phyloP scores from a whole-genome alignment of 92 coral and sea anemone species.

The Zoanthus sansibaricus region DNA sequence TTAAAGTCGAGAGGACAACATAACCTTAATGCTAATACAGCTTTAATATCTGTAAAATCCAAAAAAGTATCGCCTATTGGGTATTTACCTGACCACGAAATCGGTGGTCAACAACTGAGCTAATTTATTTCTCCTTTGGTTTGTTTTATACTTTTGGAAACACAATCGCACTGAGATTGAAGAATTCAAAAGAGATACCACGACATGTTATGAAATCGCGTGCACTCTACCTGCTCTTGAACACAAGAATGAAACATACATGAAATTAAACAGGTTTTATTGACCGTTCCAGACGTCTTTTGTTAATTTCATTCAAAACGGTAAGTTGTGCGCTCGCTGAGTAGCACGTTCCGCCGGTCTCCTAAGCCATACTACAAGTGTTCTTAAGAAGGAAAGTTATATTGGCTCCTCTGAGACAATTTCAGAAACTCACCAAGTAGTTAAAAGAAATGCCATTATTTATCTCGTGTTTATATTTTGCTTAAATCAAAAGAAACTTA shows the following conservation, averaged over 20 bases:
- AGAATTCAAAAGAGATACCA: constrained; percentile 10
- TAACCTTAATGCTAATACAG: constrained; percentile 23
- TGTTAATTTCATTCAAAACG: constrained; percentile 12
- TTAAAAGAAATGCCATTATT: not conserved
- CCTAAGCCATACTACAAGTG: constrained; percentile 6
- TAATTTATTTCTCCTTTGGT: constrained; percentile 13
- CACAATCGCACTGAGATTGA: constrained; percentile 15
- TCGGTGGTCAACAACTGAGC: constrained; percentile 28
- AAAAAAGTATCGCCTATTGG: not conserved
- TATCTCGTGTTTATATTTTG: not conserved
- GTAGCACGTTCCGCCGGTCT: constrained; percentile 24
- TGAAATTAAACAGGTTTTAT: not conserved
- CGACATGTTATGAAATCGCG: not conserved
- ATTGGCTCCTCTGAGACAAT: constrained; percentile 20
- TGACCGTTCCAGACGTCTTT: constrained; percentile 1
- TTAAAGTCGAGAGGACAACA: constrained; percentile 17
- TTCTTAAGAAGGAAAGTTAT: not conserved
- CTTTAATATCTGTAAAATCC: constrained; percentile 21
- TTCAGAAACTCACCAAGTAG: constrained; percentile 9
- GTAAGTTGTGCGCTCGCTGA: not conserved
- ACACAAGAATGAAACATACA: constrained; percentile 18
- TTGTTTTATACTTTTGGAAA: constrained; percentile 37
- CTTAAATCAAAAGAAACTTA: constrained; percentile 57
- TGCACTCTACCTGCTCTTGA: not conserved
- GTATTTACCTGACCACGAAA: constrained; percentile 3